These are phyloP conservation scores for Epinephelus awoara DNA, from an alignment of 2,797 vertebrate genomes.

Conservation along the genomic window DNA sequence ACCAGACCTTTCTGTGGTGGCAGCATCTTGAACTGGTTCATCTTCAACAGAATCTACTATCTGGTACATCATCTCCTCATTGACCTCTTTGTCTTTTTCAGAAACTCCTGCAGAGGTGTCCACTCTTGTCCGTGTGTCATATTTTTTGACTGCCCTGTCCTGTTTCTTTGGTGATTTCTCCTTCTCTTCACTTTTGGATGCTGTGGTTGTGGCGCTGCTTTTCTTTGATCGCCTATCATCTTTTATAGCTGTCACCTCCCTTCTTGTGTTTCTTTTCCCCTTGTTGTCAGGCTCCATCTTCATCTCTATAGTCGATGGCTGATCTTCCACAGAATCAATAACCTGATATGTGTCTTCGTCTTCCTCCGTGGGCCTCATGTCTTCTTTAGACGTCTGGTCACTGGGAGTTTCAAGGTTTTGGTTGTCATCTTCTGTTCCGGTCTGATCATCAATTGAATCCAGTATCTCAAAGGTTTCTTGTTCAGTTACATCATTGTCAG, in stretches of 20 bases:
- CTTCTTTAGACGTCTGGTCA: conserved; percentile 13
- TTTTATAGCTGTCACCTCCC: background rate
- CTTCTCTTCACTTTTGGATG: conserved; percentile 27
- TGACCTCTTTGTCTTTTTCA: conserved; percentile 6
- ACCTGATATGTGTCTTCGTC: conserved; percentile 40
- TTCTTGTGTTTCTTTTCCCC: conserved; percentile 1
- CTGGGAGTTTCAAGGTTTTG: background rate
- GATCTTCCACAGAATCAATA: conserved; percentile 58
- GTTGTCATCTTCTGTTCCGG: conserved; percentile 1
- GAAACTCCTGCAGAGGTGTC: background rate
- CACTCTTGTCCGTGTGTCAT: conserved; percentile 1
- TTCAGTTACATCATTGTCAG: background rate
- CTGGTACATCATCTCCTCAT: conserved; percentile 29
- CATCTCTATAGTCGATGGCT: background rate
- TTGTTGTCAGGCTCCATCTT: conserved; percentile 17
- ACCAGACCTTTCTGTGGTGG: conserved; percentile 11
- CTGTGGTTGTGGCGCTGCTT: background rate
- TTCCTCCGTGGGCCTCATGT: conserved; percentile 13
- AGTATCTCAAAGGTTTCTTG: conserved; percentile 59
- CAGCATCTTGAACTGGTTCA: background rate
- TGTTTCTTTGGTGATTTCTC: conserved; percentile 30
- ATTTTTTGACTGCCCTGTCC: background rate
- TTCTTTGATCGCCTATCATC: conserved; percentile 20
- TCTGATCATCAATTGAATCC: conserved; percentile 59
- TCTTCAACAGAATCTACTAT: conserved; percentile 60